Evolutionary conservation across 2,113 vertebrate species (phyloP).

Genomic region (Chinchilla lanigera): DNA sequence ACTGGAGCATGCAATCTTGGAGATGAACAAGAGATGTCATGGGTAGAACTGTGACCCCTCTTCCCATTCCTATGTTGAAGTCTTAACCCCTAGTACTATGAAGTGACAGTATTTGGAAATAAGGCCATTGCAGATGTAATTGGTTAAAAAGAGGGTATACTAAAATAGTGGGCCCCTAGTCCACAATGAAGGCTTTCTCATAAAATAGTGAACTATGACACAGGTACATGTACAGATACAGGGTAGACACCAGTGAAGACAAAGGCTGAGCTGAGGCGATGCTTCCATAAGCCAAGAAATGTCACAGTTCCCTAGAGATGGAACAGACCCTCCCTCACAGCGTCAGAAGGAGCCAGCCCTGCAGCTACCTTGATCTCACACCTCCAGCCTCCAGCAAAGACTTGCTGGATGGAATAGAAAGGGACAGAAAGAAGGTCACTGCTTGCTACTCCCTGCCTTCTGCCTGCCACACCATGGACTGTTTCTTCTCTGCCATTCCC

Average conservation of each 20-base stretch:
- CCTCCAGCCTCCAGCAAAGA: not conserved
- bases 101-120: not conserved
- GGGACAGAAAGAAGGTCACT: not conserved
- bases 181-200: not conserved
- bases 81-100: not conserved
- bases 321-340: not conserved
- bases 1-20: not conserved
- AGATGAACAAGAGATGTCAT: not conserved
- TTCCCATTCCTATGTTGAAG: not conserved
- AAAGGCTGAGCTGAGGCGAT: not conserved
- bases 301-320: not conserved
- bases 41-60: not conserved
- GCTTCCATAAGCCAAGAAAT: not conserved
- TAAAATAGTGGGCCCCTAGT: not conserved
- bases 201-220: not conserved
- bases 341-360: not conserved
- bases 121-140: not conserved
- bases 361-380: not conserved
- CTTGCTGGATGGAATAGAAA: not conserved
- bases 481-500: not conserved
- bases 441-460: not conserved
- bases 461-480: not conserved
- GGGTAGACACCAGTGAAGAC: not conserved
- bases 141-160: not conserved
- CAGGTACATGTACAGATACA: not conserved